Base-by-base conservation (phyloP, 1,140 invertebrate species). In the Caenorhabditis tropicalis region DNA sequence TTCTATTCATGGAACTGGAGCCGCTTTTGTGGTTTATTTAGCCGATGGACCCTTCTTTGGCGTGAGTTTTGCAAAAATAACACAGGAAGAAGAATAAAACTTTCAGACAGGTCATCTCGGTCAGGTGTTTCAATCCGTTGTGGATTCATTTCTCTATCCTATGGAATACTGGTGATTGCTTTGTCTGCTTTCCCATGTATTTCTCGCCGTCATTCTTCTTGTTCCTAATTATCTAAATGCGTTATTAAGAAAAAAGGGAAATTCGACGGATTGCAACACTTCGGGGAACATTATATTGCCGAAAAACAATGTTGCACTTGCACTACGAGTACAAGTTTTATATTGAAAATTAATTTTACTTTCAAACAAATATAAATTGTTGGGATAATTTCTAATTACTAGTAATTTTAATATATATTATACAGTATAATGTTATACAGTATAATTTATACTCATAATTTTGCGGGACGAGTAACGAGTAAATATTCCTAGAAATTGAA, bases 171-270 rank as follows among this genome's bases (percentile, higher is more conserved):
- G 12, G 12, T 43, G 5, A 43, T 43, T 43, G 65, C 65, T 9
- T 21, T 74, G 7, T 33, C 65, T 21, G 36, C 65, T 0, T 74
- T 74, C 21, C 65, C 65, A 19, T 74, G 33, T 24, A 74, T 74
- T 24, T 6, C 36, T 74, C 4, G 65, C 36, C 12, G 19, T 43
- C 9, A 74, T 74, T 12, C 7, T 43, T 24, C 12, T 74, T 12
- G 36, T 74, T 24, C 65, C 65, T 6, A 74, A 43, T n/a, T 74
- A 74, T 46, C 33, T 33, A 74, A 74, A 74, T 46, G 36, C 65
- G 6, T 6, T 74, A 10, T 12, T 74, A 12, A 43, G 36, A 74
- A 39, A 36, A 74, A 39, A n/a, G n/a, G 2, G 2, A 2, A 9
- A 9, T 3, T 15, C 21, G 27, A 36, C n/a, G 0, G 36, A 24